A percentile compares a stretch with the other conserved stretches of the same genome.
Conservation (phyloP, 2,113 vertebrate species). For the Eclectus roratus region DNA sequence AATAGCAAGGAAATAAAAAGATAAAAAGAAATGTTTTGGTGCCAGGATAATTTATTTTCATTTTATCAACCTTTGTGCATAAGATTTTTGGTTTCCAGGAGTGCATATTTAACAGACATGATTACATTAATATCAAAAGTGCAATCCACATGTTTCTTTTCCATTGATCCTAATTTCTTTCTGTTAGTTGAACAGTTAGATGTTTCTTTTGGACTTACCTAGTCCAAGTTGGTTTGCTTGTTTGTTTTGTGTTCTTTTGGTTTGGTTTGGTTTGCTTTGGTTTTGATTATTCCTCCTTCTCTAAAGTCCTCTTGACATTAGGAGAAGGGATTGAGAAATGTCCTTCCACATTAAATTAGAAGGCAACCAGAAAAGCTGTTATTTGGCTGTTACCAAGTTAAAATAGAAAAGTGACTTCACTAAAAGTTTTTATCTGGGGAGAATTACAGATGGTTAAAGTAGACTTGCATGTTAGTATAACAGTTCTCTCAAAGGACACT, state of each 20-base stretch:
- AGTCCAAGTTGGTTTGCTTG: not conserved
- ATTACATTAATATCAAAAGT: not conserved
- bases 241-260: not conserved
- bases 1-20: constrained; percentile 1
- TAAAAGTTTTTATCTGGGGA: not conserved
- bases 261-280: not conserved
- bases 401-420: not conserved
- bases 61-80: not conserved
- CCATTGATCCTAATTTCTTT: not conserved
- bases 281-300: not conserved
- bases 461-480: not conserved
- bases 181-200: not conserved
- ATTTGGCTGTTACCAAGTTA: not conserved
- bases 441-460: not conserved
- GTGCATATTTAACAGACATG: not conserved
- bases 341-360: not conserved
- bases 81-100: not conserved
- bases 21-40: not conserved
- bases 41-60: not conserved
- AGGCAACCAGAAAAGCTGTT: not conserved
- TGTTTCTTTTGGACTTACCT: not conserved
- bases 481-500: not conserved
- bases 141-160: not conserved
- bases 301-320: not conserved
- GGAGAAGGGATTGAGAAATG: not conserved